Percentiles rank a stretch among this genome's conserved stretches.
Conservation (phyloP, 2,797 vertebrate species). For the Microctenopoma stevenorrisi region DNA sequence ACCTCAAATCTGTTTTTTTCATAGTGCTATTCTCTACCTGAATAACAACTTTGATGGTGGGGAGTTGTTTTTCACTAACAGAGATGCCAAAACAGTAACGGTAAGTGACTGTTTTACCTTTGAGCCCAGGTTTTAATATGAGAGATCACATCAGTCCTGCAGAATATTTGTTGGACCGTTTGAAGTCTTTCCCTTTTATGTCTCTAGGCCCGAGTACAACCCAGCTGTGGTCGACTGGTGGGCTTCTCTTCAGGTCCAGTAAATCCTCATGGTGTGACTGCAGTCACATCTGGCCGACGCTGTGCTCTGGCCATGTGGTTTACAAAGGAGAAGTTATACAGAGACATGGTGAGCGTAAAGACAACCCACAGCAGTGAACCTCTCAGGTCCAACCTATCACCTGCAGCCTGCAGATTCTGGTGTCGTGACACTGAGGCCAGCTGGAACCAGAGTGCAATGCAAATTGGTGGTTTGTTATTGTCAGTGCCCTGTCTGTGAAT, state of each 20-base stretch:
- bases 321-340: slow-evolving; percentile 89
- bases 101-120: slow-evolving; percentile 76
- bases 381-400: not conserved
- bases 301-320: slow-evolving; percentile 95
- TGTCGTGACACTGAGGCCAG: slow-evolving; percentile 41
- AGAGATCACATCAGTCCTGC: not conserved
- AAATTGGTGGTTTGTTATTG: slow-evolving; percentile 60
- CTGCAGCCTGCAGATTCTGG: slow-evolving; percentile 21
- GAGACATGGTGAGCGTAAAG: slow-evolving; percentile 89
- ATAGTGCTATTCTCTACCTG: slow-evolving; percentile 94
- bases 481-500: slow-evolving; percentile 10
- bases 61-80: slow-evolving; percentile 93
- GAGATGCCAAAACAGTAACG: slow-evolving; percentile 90
- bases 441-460: slow-evolving; percentile 50
- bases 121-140: not conserved
- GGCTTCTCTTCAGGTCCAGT: slow-evolving; percentile 94
- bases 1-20: slow-evolving; percentile 9
- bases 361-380: slow-evolving; percentile 13
- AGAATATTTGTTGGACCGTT: not conserved
- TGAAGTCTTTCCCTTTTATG: not conserved
- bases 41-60: slow-evolving; percentile 96
- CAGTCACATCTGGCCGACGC: slow-evolving; percentile 88
- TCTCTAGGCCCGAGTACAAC: slow-evolving; percentile 87
- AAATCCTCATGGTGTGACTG: slow-evolving; percentile 93
- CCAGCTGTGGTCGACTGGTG: slow-evolving; percentile 92